A percentile compares a stretch with the other conserved stretches of the same genome.
Conservation (phyloP, 2,888 invertebrate species). For the Drosophila affinis region DNA sequence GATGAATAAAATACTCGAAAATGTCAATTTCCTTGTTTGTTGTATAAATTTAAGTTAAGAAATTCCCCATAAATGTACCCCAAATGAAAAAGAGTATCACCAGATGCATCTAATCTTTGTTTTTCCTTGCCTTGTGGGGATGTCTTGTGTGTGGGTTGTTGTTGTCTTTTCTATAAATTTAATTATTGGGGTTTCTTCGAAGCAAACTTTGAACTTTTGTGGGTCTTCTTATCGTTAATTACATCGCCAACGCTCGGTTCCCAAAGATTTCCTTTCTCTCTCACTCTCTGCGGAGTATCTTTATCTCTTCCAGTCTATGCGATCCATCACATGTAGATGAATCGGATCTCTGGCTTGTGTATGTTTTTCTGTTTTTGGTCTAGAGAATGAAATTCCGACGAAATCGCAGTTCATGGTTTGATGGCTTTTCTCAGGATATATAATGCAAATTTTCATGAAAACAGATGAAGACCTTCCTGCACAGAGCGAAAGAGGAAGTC, state of each 20-base stretch:
- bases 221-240: conserved; percentile 65
- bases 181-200: conserved; percentile 58
- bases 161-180: conserved; percentile 62
- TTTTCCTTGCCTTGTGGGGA: conserved; percentile 54
- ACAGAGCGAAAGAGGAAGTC: conserved; percentile 58
- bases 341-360: background rate
- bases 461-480: conserved; percentile 8
- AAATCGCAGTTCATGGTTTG: conserved; percentile 69
- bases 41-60: too few species aligned
- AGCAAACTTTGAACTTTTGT: conserved; percentile 50
- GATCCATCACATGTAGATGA: conserved; percentile 59
- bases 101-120: conserved; percentile 45
- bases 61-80: background rate
- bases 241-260: conserved; percentile 75
- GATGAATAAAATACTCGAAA: too few species aligned
- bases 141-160: conserved; percentile 19
- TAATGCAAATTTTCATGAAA: conserved; percentile 66
- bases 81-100: background rate
- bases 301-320: conserved; percentile 30
- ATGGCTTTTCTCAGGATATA: conserved; percentile 66
- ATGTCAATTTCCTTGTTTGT: too few species aligned
- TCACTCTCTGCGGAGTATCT: too few species aligned
- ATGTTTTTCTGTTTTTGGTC: background rate
- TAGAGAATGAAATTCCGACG: conserved; percentile 59
- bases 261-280: conserved; percentile 51